Evolutionary conservation across 1,140 invertebrate species (phyloP), one percentile per base, ranked within the genome.

Genomic region (Dendroctonus ponderosae): DNA sequence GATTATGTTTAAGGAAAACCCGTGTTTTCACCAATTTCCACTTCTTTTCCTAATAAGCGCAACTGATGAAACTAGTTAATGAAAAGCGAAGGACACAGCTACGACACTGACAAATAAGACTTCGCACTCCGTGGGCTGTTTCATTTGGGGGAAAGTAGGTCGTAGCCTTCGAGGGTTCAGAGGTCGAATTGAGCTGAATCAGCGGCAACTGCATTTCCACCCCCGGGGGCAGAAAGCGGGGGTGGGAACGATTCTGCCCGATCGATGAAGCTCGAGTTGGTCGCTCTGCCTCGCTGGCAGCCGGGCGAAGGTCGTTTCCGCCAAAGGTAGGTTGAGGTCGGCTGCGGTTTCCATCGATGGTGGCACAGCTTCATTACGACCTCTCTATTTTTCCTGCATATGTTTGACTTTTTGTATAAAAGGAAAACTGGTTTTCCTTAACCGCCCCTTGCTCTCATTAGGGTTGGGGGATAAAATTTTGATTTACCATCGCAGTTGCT

Each of bases 171-270:
- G 51, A 65, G 58, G 58, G 56, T 69, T 66, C 62, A 66, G 57
- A 69, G 68, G 68, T 69, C 62, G 62, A 58, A 69, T 65, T 52
- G 66, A 66, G 62, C 68, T 70, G 68, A 70, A 65, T 66, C 68
- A 46, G 63, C 68, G 48, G 64, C 56, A 68, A 68, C 60, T 68
- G 66, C 66, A 68, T 68, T 67, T 67, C 56, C 63, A 57, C 63
- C 26, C 41, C 43, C 6, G 43, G 38, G 50, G 8, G 53, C 14
- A 60, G 39, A 54, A 49, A 44, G 68, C 39, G 63, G 63, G 52
- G 56, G 64, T 40, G 59, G 44, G 38, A 15, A 12, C 62, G 59
- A 43, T 50, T 9, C 37, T 49, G 43, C 7, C 39, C 58, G 63
- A 62, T 70, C 68, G 68, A 70, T 70, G 46, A 66, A 70, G 63